Base-by-base conservation (phyloP, 2,113 vertebrate species). In the Abramis brama region DNA sequence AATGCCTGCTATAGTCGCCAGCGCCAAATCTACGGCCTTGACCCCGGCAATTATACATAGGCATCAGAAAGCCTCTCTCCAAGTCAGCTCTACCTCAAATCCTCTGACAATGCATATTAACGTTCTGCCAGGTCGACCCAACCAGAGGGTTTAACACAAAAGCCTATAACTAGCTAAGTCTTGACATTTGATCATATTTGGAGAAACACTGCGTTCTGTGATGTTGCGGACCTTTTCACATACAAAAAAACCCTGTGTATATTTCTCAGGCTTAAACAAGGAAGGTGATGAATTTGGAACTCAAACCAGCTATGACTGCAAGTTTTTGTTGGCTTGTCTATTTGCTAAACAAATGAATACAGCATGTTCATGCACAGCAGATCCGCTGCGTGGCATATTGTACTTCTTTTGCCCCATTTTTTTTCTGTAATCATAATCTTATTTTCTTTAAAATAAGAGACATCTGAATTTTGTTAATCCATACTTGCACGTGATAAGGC, bases 21-120 rank as follows among this genome's bases (percentile, higher is more conserved):
- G 91, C 83, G 91, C 90, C 82, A 90, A 92, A 93, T 89, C 86
- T 52, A 83, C 83, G 89, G 90, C 93, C 93, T 33, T 94, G 94
- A 95, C 93, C 94, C 86, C 15, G 85, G 78, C 93, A 92, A 94
- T 94, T 93, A 93, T 85, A 93, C 93, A 93, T 92, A 93, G 93
- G 89, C 92, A 93, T 94, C 93, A 91, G 89, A 87, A 88, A 91
- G 90, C 85, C 91, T 89, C 83, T 80, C 85, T 89, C 89, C 86
- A 84, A 88, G 88, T 89, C 90, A 88, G 80, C 85, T 62, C 83
- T 74, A 89, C 88, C 91, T 90, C 89, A 92, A 89, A 81, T 90
- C 89, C 89, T 90, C 89, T 92, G 91, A 92, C 90, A 87, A 88
- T 83, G 91, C 83, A 45, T 83, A 93, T 93, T 93, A 92, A 88